These are phyloP conservation scores for Neolamprologus multifasciatus DNA, from an alignment of 2,797 vertebrate species.

Conservation along the genomic window DNA sequence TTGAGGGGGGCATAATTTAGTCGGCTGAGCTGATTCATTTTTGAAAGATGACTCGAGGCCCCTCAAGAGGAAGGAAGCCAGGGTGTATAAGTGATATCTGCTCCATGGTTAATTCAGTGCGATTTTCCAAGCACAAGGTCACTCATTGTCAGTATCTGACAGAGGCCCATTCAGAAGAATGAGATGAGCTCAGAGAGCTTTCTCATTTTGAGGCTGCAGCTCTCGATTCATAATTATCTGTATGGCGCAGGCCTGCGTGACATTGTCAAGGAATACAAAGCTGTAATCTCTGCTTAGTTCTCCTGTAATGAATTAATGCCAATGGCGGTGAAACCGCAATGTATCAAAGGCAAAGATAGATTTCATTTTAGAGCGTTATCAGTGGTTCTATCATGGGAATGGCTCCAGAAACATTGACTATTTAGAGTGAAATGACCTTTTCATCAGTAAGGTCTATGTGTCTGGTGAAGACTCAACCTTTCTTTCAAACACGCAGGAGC, in stretches of 20 bases:
- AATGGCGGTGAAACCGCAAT: conserved; percentile 48
- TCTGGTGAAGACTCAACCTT: conserved; percentile 60
- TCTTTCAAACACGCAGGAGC: conserved; percentile 36
- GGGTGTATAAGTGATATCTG: conserved; percentile 67
- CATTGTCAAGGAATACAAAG: conserved; percentile 71
- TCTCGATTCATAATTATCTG: conserved; percentile 73
- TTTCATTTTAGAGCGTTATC: conserved; percentile 61
- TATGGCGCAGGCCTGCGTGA: conserved; percentile 64
- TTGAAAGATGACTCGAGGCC: conserved; percentile 60
- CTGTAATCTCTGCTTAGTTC: conserved; percentile 64
- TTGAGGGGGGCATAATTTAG: conserved; percentile 27
- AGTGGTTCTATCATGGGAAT: conserved; percentile 53
- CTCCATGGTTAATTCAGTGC: conserved; percentile 67
- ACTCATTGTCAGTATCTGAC: conserved; percentile 70
- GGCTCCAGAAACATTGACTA: conserved; percentile 40
- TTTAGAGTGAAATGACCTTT: conserved; percentile 60
- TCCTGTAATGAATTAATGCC: conserved; percentile 67
- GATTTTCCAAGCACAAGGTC: conserved; percentile 73
- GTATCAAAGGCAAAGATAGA: conserved; percentile 55
- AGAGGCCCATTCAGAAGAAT: conserved; percentile 67
- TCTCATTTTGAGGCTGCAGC: conserved; percentile 60
- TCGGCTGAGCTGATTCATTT: conserved; percentile 59
- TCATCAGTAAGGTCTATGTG: conserved; percentile 38
- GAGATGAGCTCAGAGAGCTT: conserved; percentile 67
- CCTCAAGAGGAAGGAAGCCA: conserved; percentile 58